Evolutionary conservation across 2,888 invertebrate genomes (phyloP).

Genomic region (Xestobium rufovillosum): DNA sequence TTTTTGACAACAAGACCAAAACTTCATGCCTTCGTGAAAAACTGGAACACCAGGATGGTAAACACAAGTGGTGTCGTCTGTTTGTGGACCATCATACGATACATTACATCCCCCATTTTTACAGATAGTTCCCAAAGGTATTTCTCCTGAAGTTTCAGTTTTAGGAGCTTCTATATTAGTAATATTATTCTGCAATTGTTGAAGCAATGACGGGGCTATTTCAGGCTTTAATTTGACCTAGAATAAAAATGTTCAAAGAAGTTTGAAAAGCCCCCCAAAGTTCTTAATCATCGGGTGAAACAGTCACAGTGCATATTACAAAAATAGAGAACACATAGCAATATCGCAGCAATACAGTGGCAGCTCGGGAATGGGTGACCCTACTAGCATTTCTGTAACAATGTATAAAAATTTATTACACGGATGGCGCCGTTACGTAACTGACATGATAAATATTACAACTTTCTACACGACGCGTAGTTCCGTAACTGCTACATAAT

Average conservation of each 20-base stretch:
- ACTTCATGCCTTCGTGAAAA: conserved; percentile 96
- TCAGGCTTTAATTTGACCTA: conserved; percentile 48
- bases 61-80: conserved; percentile 57
- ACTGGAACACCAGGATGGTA: conserved; percentile 86
- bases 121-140: conserved; percentile 70
- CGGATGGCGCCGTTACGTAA: too few species aligned
- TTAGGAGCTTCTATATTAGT: conserved; percentile 23
- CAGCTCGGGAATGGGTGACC: too few species aligned
- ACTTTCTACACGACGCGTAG: too few species aligned
- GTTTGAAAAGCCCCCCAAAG: too few species aligned
- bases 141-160: conserved; percentile 35
- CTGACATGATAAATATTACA: too few species aligned
- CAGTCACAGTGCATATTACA: too few species aligned
- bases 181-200: conserved; percentile 47
- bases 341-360: too few species aligned
- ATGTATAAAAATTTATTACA: too few species aligned
- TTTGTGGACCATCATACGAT: conserved; percentile 59
- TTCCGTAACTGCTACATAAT: too few species aligned
- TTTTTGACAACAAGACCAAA: conserved; percentile 93
- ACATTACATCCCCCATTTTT: conserved; percentile 76
- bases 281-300: too few species aligned
- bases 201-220: conserved; percentile 61
- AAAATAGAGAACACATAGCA: too few species aligned
- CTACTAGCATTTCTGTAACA: too few species aligned
- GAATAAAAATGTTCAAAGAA: conserved; percentile 18